Base-by-base conservation (phyloP, 2,888 invertebrate genomes). In the Lymantria dispar region DNA sequence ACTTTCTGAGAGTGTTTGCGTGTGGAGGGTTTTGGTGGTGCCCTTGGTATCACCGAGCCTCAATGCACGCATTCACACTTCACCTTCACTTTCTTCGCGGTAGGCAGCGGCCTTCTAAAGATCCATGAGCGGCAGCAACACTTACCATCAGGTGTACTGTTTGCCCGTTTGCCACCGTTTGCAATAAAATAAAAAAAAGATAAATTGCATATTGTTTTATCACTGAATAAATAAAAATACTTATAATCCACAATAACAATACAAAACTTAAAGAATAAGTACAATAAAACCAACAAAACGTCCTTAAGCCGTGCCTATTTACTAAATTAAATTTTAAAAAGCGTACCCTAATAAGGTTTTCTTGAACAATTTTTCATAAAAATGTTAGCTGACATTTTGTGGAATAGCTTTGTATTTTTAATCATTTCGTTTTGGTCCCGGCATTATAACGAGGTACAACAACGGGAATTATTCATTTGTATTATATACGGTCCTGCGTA, bases 391-490 rank as follows among this genome's bases (percentile, higher is more conserved):
- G 63, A 61, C 60, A 60, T 61, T 69, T 55, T 54, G 44, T 60
- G 45, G 52, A 60, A 60, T 51, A 52, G 47, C 55, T 55, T 65
- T 62, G 62, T 64, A 59, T 61, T 62, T 70, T 68, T 67, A 60
- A 62, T 64, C 47, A 58, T 60, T 65, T 58, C 56, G 56, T 62
- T 66, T 61, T 43, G 14, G 50, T 50, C 45, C 45, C 42, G 47
- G 50, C 58, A 58, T 66, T 64, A 52, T 66, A 63, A 68, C 57
- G 50, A 68, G 51, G 57, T 50, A 45, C 43, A 39, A 37, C 10
- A 33, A 44, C 29, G 37, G 15, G 37, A 42, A 54, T 53, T 47
- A 50, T 54, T 41, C 48, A 49, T 53, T 49, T 30, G 43, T 33
- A 52, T 48, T 57, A 43, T 47, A 37, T 53, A 47, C 52, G 50